Evolutionary conservation across 2,888 invertebrate genomes (phyloP), one percentile per base, ranked within the genome.

Genomic region (Schizaphis graminum): DNA sequence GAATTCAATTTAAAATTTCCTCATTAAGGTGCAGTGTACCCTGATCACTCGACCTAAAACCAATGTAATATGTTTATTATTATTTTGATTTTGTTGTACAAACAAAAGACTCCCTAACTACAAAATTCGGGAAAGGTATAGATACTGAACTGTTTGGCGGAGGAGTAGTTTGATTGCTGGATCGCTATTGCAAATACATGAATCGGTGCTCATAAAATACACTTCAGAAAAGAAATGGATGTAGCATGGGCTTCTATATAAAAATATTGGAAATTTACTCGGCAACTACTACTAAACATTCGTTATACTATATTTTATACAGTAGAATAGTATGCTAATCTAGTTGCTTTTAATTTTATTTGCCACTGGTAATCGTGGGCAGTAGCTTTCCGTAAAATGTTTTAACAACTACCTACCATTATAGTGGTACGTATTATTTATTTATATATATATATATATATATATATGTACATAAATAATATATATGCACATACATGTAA

Each of bases 261-360:
- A 77, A 77, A 35, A 77, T 77, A 77, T 77, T 28, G 8, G 35
- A 77, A 77, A 77, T 77, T 21, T 3, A 77, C 8, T 1, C 21
- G 35, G 21, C 7, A n/a, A n/a, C 16, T 11, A 7, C 21, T 21
- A 1, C 21, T 57, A 57, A 26, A n/a, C 16, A 13, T 41, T 35
- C 7, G 1, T 77, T 35, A 21, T 21, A 16, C 1, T 61, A 35
- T 35, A 35, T 35, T 21, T 21, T 10, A 77, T 77, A 3, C 2
- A 8, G 21, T 35, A 77, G 1, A 77, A 77, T 35, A 21, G 77
- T 35, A 35, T 35, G 35, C 35, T 77, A 8, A 35, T 77, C 35
- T 77, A 35, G 77, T 77, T 1, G n/a, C 35, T n/a, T 77, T 77
- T 77, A 77, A 77, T 87, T 53, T 87, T n/a, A 87, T 87, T 87